Conservation (phyloP, 2,888 invertebrate genomes). For the Sphaerophoria taeniata region DNA sequence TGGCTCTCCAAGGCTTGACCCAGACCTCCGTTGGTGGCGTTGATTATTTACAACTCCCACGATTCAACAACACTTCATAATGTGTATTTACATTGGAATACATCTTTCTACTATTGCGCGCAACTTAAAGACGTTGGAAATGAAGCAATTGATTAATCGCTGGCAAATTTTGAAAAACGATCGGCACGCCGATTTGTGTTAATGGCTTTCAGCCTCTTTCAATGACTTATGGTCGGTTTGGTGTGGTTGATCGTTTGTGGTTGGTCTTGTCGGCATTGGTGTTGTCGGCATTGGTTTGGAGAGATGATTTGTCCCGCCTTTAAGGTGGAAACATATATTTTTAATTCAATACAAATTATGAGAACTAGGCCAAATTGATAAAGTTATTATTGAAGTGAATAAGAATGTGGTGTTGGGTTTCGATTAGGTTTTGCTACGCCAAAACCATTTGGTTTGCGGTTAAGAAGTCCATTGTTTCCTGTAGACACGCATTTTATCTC, state of each 20-base stretch:
- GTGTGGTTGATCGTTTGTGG: too few relatives aligned
- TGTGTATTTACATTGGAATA: not conserved
- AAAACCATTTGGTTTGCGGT: too few relatives aligned
- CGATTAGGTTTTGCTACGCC: too few relatives aligned
- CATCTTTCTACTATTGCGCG: not conserved
- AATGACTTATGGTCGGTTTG: constrained; percentile 36
- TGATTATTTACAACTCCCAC: constrained; percentile 63
- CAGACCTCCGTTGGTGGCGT: constrained; percentile 57
- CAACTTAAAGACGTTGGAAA: not conserved
- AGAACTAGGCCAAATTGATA: constrained; percentile 39
- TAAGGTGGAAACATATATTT: constrained; percentile 1
- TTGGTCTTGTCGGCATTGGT: not conserved
- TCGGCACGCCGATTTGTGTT: constrained; percentile 49
- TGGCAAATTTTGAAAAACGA: constrained; percentile 55
- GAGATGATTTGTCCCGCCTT: not conserved
- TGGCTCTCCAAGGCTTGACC: constrained; percentile 54
- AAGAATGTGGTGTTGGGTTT: not conserved
- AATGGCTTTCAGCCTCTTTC: constrained; percentile 44
- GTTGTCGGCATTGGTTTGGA: constrained; percentile 10
- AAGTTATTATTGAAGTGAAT: not conserved
- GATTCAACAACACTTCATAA: constrained; percentile 36
- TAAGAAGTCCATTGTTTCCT: too few relatives aligned
- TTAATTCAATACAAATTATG: constrained; percentile 6
- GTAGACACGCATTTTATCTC: too few relatives aligned
- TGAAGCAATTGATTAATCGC: constrained; percentile 57